Evolutionary conservation across 2,888 invertebrate genomes (phyloP).

Genomic region (Orchesellides sinensis): DNA sequence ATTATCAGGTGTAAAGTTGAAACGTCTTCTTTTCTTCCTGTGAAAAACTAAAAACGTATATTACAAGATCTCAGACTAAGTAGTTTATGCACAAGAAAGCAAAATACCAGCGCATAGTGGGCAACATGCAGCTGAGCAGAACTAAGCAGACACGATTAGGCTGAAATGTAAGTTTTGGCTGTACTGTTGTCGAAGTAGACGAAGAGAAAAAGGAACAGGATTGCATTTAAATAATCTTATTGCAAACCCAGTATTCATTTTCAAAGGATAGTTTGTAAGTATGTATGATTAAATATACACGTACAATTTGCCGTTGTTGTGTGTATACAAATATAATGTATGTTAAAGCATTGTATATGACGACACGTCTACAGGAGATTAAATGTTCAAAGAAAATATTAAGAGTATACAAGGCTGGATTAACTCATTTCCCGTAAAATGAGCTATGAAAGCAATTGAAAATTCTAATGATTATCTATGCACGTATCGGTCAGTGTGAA

Average conservation of each 20-base stretch:
- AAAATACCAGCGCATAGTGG: background rate
- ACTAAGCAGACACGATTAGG: background rate
- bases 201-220: constrained; percentile 23
- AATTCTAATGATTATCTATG: constrained; percentile 22
- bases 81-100: background rate
- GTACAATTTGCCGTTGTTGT: constrained; percentile 1
- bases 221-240: constrained; percentile 24
- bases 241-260: constrained; percentile 21
- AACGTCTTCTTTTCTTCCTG: constrained; percentile 40
- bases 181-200: background rate
- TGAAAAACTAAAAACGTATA: background rate
- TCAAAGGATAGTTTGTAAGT: background rate
- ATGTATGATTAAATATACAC: background rate
- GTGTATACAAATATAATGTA: background rate
- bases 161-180: background rate
- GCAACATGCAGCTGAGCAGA: constrained; percentile 26
- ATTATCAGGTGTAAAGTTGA: constrained; percentile 44
- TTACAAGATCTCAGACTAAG: background rate
- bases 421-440: constrained; percentile 40
- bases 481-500: background rate
- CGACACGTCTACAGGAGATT: background rate
- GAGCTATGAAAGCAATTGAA: constrained; percentile 38
- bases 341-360: constrained; percentile 1
- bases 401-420: constrained; percentile 1
- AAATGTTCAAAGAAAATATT: too few species aligned